Base-by-base conservation (phyloP, 1,140 invertebrate genomes). In the Diuraphis noxia region DNA sequence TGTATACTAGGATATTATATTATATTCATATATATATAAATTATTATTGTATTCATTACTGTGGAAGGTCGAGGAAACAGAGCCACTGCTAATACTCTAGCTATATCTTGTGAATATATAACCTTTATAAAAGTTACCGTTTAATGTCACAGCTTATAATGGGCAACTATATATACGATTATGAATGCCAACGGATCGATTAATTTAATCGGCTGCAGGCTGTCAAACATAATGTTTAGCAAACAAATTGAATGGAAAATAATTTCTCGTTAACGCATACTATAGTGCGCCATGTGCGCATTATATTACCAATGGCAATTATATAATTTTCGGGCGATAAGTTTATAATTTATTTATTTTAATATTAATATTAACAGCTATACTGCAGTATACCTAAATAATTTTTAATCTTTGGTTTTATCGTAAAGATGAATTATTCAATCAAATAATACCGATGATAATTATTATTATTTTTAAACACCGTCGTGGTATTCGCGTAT, bases 191-290 rank as follows among this genome's bases (percentile, higher is more conserved):
- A 40, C n/a, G 38, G 36, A 82, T 82, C 81, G 38, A 82, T 82
- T 82, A 82, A 82, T 82, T 82, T 82, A 41, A 82, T 82, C 40
- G 21, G 23, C 40, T 8, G 23, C 79, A 82, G 8, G 4, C 81
- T 30, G 81, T 82, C 40, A 82, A 82, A 82, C 23, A 82, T 41
- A 30, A 40, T 82, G 25, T 82, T 41, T 41, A 82, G 25, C 81
- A 41, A 82, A 82, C 10, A 82, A 82, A 41, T 82, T 82, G 81
- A 82, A 82, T 41, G 30, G 38, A 82, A 82, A 82, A 82, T 82
- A 25, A 79, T 72, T 72, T n/a, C 30, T 13, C 9, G 13, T n/a
- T 72, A 49, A 49, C 23, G 19, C 23, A n/a, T 72, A n/a, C n/a
- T 72, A 56, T 23, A n/a, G 5, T 17, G 30, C n/a, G 30, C 30